Evolutionary conservation across 2,113 vertebrate species (phyloP), one percentile per base, ranked within the genome.

Genomic region (Verasper variegatus): DNA sequence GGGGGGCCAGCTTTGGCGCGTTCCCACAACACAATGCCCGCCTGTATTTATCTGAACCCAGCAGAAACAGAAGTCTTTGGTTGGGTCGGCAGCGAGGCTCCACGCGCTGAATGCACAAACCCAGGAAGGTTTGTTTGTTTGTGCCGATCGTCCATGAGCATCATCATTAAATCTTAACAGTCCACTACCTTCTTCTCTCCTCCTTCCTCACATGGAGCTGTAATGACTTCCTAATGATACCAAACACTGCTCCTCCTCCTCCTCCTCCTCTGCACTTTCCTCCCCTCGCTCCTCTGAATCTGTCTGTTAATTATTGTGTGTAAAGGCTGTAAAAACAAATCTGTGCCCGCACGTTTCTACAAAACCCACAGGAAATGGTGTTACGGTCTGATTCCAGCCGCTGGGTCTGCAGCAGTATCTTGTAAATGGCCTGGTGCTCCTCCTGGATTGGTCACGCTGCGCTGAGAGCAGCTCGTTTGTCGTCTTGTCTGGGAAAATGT

Each of bases 101-200:
- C 71, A 55, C 63, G 45, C 74, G 14, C 76, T 23, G 71, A 71
- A 31, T 12, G 56, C 61, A 57, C 77, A 52, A 24, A 78, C 51
- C 78, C 83, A 88, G 78, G 26, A 42, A 31, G 31, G 31, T 31
- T 31, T 65, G 78, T 81, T 83, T 84, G 81, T 84, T 84, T 89
- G 86, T 85, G 71, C 71, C 40, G 51, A 62, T 76, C 80, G 7
- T 68, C 80, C 76, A 52, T 57, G 64, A 62, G 72, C 79, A 24
- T 68, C 40, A 42, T 79, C 81, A 91, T 93, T 93, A 91, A 89
- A 92, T 72, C 6, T 85, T 86, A 91, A 91, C 86, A 84, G 87
- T 92, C 75, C 85, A 79, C 77, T 88, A 78, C 72, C 57, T 78
- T 64, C 67, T 69, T 35, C 65, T 67, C 52, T 60, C 24, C 58